Base-by-base conservation (phyloP, 2,113 vertebrate genomes). In the Austrofundulus limnaeus region DNA sequence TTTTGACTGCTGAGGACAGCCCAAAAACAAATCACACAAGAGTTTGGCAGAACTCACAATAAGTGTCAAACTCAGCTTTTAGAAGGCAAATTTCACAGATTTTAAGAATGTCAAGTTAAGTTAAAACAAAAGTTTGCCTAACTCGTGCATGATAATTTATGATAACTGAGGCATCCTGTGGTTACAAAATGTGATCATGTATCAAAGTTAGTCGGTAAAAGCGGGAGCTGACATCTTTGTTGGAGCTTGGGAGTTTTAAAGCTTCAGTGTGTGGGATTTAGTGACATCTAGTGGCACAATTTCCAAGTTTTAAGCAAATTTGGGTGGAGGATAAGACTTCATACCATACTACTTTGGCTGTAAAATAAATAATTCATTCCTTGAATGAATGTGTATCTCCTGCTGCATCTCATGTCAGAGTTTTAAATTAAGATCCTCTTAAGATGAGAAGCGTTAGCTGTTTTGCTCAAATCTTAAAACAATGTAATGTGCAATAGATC, bases 1-100 rank as follows among this genome's bases (percentile, higher is more conserved):
- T 78, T n/a, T 77, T 85, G 78, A 78, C 80, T 74, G 46, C 66
- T 39, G 11, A 24, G 42, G 43, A 28, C n/a, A n/a, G 17, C 31
- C 28, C 54, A 31, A 52, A 25, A 80, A 28, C 11, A 70, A 31
- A 66, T 83, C 82, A 78, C 41, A 70, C 62, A 82, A 21, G 66
- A 77, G 57, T 69, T 74, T 53, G 68, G 78, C 50, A 67, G 80
- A 72, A 62, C 15, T 2, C 41, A 16, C 24, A 15, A 25, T 19
- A 16, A 12, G 10, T 66, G 54, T 55, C 51, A 21, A 66, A 9
- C n/a, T 69, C 49, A 53, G 37, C 16, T 65, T n/a, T 53, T 2
- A 64, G 39, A 68, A 10, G 13, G 57, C 16, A 48, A n/a, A 51
- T 24, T 53, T 25, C 8, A 45, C 24, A 21, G 42, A 12, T 14